Conservation (phyloP, 1,140 invertebrate species). For the Archivesica marissinica region DNA sequence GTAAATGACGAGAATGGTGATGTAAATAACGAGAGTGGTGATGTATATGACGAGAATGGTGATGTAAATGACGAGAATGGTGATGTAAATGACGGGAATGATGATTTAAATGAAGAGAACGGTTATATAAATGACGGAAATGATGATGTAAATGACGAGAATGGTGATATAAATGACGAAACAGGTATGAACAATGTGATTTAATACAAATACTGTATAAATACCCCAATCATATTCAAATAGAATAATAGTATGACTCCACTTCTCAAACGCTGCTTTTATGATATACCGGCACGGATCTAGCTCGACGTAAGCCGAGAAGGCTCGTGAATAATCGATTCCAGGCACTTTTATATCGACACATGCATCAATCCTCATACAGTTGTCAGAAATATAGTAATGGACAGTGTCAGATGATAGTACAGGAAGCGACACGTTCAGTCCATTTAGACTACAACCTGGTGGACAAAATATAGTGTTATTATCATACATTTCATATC, state of each 20-base stretch:
- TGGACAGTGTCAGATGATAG: not conserved
- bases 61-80: too few relatives aligned
- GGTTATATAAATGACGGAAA: too few relatives aligned
- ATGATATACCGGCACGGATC: slow-evolving; percentile 18
- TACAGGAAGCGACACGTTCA: not conserved
- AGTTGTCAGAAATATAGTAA: slow-evolving; percentile 42
- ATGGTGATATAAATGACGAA: too few relatives aligned
- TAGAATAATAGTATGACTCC: not conserved
- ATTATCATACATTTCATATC: too few relatives aligned
- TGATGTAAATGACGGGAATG: too few relatives aligned
- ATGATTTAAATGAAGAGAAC: too few relatives aligned
- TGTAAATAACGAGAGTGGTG: too few relatives aligned
- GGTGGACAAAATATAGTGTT: not conserved
- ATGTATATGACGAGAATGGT: too few relatives aligned
- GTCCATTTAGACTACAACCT: slow-evolving; percentile 23
- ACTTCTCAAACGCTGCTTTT: slow-evolving; percentile 20
- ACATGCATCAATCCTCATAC: slow-evolving; percentile 30
- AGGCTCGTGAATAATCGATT: not conserved
- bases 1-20: too few relatives aligned
- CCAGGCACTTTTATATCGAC: slow-evolving; percentile 20
- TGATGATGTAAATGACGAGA: too few relatives aligned
- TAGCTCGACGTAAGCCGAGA: slow-evolving; percentile 41
- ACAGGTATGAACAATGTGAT: too few relatives aligned
- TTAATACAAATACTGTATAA: too few relatives aligned
- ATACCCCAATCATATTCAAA: slow-evolving; percentile 52